These are phyloP conservation scores for Caenorhabditis sp. DNA, from an alignment of 2,888 invertebrate genomes.

Conservation along the genomic window DNA sequence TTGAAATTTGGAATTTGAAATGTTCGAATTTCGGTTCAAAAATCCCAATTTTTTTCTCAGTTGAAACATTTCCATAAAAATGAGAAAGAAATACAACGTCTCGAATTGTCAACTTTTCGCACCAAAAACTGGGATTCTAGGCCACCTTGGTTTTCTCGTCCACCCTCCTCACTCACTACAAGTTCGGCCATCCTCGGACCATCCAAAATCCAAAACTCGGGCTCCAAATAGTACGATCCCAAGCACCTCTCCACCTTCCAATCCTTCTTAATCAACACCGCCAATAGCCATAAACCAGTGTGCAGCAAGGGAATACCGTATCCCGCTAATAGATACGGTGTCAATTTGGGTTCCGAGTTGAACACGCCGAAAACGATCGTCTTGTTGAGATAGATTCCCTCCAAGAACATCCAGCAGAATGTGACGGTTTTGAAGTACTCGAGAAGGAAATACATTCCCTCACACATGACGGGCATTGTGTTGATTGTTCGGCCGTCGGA, in stretches of 20 bases:
- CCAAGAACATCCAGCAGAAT: constrained; percentile 97
- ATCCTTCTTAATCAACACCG: constrained; percentile 62
- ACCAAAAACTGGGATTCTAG: not conserved
- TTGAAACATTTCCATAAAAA: no score
- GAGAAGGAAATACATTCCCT: constrained; percentile 81
- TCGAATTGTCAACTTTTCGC: no score
- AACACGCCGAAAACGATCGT: constrained; percentile 78
- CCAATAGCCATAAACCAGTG: constrained; percentile 65
- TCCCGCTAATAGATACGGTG: constrained; percentile 71
- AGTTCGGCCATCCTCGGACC: constrained; percentile 84
- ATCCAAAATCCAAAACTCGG: constrained; percentile 83
- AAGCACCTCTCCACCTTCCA: constrained; percentile 68
- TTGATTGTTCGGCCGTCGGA: constrained; percentile 72
- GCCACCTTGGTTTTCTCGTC: not conserved
- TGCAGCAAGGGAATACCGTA: constrained; percentile 72
- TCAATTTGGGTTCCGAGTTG: constrained; percentile 72
- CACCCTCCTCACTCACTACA: constrained; percentile 82
- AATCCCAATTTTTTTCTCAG: no score
- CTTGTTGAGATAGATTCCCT: constrained; percentile 83
- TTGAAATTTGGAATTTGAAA: no score
- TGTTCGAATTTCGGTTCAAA: no score
- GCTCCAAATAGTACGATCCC: constrained; percentile 70
- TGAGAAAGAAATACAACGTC: no score
- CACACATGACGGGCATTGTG: constrained; percentile 81
- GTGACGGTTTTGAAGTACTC: constrained; percentile 89